phyloP scores from a whole-genome alignment of 2,113 vertebrate species.

The Dromaius novaehollandiae region DNA sequence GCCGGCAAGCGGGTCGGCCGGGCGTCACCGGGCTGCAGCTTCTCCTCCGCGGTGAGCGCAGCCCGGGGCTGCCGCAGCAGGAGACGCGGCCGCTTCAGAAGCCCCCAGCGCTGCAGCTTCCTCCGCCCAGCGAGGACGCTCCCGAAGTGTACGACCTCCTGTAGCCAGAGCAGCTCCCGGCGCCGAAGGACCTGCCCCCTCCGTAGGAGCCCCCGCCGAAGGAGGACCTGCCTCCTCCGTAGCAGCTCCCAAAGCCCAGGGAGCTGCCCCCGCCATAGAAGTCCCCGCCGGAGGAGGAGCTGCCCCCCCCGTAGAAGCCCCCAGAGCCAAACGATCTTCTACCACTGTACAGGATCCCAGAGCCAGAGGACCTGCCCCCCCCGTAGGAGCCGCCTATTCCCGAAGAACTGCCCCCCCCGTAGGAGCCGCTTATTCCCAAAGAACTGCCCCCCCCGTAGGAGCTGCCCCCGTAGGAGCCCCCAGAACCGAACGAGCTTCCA shows the following conservation, averaged over 20 bases:
- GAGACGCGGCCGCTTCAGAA: background rate
- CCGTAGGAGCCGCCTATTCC: background rate
- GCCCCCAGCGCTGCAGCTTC: background rate
- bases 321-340: background rate
- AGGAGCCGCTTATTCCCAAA: background rate
- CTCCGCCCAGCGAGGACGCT: background rate
- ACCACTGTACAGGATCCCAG: background rate
- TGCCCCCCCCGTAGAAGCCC: background rate
- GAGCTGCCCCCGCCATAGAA: background rate
- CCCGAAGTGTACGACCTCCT: background rate
- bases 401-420: background rate
- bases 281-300: background rate
- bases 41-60: background rate
- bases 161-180: background rate
- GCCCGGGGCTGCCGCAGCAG: background rate
- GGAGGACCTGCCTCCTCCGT: background rate
- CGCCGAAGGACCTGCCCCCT: background rate
- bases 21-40: background rate
- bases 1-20: background rate
- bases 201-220: background rate
- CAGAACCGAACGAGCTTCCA: background rate
- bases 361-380: accelerated
- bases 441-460: background rate
- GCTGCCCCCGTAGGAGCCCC: background rate
- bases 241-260: background rate